These are phyloP conservation scores for Synergus japonicus DNA, from an alignment of 2,888 invertebrate species.

Conservation along the genomic window DNA sequence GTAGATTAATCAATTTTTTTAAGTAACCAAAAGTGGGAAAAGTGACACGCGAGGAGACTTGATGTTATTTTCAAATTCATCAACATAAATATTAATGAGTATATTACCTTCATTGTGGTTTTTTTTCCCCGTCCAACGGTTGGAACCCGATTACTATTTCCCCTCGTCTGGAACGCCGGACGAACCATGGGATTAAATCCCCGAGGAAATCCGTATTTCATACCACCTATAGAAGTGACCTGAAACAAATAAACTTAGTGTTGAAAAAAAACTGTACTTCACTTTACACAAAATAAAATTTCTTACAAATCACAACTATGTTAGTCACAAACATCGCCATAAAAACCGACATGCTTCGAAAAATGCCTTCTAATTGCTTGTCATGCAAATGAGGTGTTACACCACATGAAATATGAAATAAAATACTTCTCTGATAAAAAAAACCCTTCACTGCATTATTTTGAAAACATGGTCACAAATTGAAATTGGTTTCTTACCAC, in stretches of 20 bases:
- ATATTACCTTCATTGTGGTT: constrained; percentile 73
- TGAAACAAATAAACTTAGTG: constrained; percentile 58
- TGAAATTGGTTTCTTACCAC: constrained; percentile 32
- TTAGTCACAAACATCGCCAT: background rate
- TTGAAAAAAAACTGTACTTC: background rate
- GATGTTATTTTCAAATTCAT: background rate
- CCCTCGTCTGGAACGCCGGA: constrained; percentile 71
- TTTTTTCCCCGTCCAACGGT: constrained; percentile 73
- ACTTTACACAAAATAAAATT: background rate
- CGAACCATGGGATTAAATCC: constrained; percentile 67
- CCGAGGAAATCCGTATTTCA: constrained; percentile 71
- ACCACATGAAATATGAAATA: constrained; percentile 45
- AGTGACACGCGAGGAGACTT: no score
- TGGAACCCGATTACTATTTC: constrained; percentile 65
- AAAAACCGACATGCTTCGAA: background rate
- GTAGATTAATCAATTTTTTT: no score
- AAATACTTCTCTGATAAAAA: constrained; percentile 57
- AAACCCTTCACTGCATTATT: constrained; percentile 36
- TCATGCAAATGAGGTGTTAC: constrained; percentile 27
- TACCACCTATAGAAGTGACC: constrained; percentile 76
- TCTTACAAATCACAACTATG: background rate
- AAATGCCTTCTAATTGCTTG: constrained; percentile 5
- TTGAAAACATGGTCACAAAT: constrained; percentile 24
- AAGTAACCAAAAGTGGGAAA: no score
- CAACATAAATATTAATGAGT: background rate